Conservation (phyloP, 2,113 vertebrate species). For the Tupaia tana region DNA sequence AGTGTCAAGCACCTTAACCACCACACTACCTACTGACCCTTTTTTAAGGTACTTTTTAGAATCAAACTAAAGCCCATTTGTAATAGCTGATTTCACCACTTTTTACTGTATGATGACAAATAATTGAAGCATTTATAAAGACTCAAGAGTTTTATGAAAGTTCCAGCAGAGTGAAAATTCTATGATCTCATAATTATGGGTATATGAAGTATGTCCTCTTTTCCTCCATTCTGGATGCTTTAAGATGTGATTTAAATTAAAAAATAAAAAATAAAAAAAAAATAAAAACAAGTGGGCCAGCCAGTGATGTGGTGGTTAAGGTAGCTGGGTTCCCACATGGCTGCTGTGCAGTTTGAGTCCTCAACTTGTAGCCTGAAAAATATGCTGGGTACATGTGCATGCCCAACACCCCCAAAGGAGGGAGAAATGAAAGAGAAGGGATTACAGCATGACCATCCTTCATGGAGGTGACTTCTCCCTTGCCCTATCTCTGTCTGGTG, state of each 20-base stretch:
- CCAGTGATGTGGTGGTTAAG: not conserved
- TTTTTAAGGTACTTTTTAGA: slow-evolving; percentile 10
- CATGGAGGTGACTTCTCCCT: too few relatives aligned
- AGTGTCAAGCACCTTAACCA: too few relatives aligned
- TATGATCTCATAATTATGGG: not conserved
- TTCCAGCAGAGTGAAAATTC: not conserved
- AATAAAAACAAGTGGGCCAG: not conserved
- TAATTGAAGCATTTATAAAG: not conserved
- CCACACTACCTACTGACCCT: not conserved
- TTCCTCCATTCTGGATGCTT: not conserved
- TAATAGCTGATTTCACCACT: not conserved
- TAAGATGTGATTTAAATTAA: not conserved
- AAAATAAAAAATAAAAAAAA: not conserved
- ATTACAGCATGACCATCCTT: too few relatives aligned
- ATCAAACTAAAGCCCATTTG: not conserved
- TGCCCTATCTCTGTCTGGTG: too few relatives aligned
- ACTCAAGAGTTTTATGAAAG: not conserved
- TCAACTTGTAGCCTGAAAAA: too few relatives aligned
- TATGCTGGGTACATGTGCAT: too few relatives aligned
- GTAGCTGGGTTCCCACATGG: too few relatives aligned
- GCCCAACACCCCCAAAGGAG: too few relatives aligned
- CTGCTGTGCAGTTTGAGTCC: too few relatives aligned
- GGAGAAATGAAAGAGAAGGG: too few relatives aligned
- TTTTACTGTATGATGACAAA: not conserved
- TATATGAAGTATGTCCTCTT: not conserved